Percentiles rank a stretch among this genome's conserved stretches.
phyloP scores from a whole-genome alignment of 2,113 vertebrate species.

The Neomonachus schauinslandi region DNA sequence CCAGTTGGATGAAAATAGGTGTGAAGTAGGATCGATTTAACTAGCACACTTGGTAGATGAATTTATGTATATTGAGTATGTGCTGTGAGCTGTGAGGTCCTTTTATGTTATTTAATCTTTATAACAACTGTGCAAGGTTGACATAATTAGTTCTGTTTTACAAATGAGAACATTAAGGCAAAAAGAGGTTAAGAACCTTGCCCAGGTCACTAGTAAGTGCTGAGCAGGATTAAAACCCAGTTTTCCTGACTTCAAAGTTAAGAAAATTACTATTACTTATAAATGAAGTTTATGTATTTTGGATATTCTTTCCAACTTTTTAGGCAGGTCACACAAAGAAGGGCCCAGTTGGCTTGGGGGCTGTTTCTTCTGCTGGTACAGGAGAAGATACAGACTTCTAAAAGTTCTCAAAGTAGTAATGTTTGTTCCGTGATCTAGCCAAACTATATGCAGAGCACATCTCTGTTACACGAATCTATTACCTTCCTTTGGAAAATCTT shows the following conservation, averaged over 20 bases:
- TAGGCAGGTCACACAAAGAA: not conserved
- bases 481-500: not conserved
- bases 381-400: not conserved
- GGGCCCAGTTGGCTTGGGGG: not conserved
- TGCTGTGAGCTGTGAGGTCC: not conserved
- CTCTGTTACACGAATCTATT: not conserved
- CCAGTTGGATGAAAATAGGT: not conserved
- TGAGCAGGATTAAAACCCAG: not conserved
- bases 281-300: not conserved
- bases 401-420: not conserved
- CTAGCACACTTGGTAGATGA: not conserved
- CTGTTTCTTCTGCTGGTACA: not conserved
- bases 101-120: constrained; percentile 8
- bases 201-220: not conserved
- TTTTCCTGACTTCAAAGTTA: not conserved
- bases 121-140: not conserved
- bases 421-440: not conserved
- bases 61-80: not conserved
- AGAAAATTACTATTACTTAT: not conserved
- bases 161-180: not conserved
- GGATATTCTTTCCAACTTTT: not conserved
- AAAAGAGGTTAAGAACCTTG: not conserved
- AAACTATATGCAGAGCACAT: not conserved
- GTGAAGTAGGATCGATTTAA: not conserved
- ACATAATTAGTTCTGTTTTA: constrained; percentile 6